Conservation (phyloP, 2,113 vertebrate species). For the Oreochromis aureus region DNA sequence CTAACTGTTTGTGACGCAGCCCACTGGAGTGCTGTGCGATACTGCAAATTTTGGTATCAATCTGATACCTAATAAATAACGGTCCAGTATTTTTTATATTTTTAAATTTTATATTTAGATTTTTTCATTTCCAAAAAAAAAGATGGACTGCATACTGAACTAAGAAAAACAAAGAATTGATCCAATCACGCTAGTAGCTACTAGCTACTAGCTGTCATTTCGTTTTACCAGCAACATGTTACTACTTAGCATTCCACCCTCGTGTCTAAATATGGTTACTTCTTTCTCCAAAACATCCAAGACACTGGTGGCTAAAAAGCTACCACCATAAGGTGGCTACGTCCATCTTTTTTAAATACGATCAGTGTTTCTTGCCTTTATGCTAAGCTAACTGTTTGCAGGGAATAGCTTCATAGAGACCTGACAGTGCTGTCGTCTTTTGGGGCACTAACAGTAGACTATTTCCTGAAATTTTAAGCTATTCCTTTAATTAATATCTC, state of each 20-base stretch:
- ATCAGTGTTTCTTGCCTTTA: background rate
- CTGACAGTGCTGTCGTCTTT: background rate
- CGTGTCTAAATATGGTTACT: background rate
- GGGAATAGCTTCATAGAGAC: background rate
- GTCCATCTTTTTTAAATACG: background rate
- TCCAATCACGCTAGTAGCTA: background rate
- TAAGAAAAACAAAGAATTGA: background rate
- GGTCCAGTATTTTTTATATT: background rate
- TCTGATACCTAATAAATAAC: background rate
- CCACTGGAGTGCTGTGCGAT: background rate
- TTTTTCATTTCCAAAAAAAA: accelerated
- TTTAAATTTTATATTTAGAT: background rate
- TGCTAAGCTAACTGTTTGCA: background rate
- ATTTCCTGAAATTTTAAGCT: background rate
- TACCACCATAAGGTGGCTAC: background rate
- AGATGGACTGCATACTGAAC: background rate
- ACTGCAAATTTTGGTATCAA: background rate
- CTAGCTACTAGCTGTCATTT: background rate
- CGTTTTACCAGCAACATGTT: background rate
- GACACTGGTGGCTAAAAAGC: background rate
- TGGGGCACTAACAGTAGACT: background rate
- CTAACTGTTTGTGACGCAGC: background rate
- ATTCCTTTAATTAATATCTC: background rate
- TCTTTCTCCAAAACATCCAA: background rate
- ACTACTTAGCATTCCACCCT: background rate